Evolutionary conservation across 2,888 invertebrate genomes (phyloP).

Genomic region (Phalera bucephala): DNA sequence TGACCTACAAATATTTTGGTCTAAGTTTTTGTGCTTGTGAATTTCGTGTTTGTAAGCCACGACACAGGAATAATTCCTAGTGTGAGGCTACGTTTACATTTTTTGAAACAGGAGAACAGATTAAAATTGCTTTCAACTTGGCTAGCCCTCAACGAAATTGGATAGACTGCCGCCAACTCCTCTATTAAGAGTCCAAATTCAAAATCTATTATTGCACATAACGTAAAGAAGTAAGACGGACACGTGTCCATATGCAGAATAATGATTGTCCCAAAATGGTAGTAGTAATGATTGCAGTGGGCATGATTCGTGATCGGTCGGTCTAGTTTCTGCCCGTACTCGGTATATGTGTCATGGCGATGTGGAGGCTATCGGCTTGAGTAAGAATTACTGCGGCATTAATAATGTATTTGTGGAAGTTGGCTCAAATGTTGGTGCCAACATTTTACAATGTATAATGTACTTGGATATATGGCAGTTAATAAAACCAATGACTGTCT

Average conservation of each 20-base stretch:
- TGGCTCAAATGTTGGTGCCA: neutral
- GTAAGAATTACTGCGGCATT: constrained; percentile 17
- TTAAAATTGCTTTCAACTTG: too few species aligned
- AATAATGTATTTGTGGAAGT: constrained; percentile 25
- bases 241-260: constrained; percentile 14
- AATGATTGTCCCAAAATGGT: constrained; percentile 31
- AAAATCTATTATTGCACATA: constrained; percentile 6
- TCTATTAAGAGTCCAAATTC: constrained; percentile 12
- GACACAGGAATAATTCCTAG: too few species aligned
- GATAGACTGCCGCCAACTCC: too few species aligned
- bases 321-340: constrained; percentile 41
- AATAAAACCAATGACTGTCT: too few species aligned
- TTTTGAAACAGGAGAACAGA: too few species aligned
- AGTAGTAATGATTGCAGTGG: constrained; percentile 21
- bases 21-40: too few species aligned
- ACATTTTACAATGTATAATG: too few species aligned
- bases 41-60: too few species aligned
- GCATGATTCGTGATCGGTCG: constrained; percentile 30
- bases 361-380: constrained; percentile 42
- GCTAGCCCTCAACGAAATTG: too few species aligned
- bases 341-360: constrained; percentile 65
- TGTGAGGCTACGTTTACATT: too few species aligned
- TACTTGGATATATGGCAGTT: too few species aligned
- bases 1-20: too few species aligned
- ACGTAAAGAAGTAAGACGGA: constrained; percentile 12